These are phyloP conservation scores for Oxystoma pomonae DNA, from an alignment of 2,888 invertebrate species.

Conservation along the genomic window DNA sequence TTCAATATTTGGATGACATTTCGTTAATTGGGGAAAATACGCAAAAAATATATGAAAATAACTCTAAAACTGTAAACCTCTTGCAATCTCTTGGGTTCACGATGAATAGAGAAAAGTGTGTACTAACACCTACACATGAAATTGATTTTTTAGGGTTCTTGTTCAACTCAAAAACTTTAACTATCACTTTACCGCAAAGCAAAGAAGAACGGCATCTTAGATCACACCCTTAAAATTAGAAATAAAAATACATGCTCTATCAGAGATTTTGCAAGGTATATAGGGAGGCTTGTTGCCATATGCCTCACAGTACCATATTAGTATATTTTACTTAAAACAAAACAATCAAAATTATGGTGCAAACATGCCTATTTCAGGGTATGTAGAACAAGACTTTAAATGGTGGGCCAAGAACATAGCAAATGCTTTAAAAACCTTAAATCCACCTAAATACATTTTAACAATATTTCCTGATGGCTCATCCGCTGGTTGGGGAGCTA, in stretches of 20 bases:
- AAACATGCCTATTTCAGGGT: too few relatives aligned
- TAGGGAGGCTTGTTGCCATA: too few relatives aligned
- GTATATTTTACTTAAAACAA: not conserved
- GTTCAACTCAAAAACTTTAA: not conserved
- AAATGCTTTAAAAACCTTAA: too few relatives aligned
- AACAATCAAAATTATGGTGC: too few relatives aligned
- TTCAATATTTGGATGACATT: not conserved
- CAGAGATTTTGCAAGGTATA: too few relatives aligned
- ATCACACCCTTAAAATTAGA: too few relatives aligned
- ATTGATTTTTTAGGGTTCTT: not conserved
- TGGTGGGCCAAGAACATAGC: not conserved
- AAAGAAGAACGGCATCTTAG: not conserved
- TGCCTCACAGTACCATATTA: too few relatives aligned
- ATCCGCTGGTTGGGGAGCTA: slow-evolving; percentile 25
- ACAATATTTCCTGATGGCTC: slow-evolving; percentile 22
- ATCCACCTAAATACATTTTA: slow-evolving; percentile 5
- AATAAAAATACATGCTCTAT: too few relatives aligned
- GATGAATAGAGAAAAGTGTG: not conserved
- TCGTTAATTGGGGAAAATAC: not conserved
- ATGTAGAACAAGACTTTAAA: too few relatives aligned
- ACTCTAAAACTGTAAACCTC: not conserved
- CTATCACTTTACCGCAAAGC: not conserved
- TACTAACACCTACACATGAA: not conserved
- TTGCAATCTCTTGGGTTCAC: not conserved
- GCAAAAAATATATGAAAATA: not conserved